Base-by-base conservation (phyloP, 2,113 vertebrate species). In the Myodes glareolus region DNA sequence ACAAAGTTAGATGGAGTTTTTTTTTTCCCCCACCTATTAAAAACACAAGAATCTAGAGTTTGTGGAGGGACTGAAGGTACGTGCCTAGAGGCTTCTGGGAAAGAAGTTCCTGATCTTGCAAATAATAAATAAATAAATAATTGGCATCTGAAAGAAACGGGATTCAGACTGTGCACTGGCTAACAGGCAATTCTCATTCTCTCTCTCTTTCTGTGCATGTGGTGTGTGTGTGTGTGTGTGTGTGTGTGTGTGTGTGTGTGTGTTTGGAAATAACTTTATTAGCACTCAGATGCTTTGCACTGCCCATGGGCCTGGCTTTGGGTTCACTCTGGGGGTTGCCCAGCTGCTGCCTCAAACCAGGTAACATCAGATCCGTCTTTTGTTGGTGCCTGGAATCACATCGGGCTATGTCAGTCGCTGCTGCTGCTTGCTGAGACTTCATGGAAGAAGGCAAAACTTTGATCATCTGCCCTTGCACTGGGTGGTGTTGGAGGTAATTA, bases 401-500 rank as follows among this genome's bases (percentile, higher is more conserved):
- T 19, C 75, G 31, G 68, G 72, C 50, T 72, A 7, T 50, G 78
- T 89, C 84, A 23, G 25, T 1, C 14, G 52, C 55, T 52, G 58
- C 0, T 31, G 50, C 94, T 97, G 97, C 93, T 85, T 91, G 1
- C 90, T 61, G 96, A 96, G 97, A 89, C 95, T 98, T 97, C 67
- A 8, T 0, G 13, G 82, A 42, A 58, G 95, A 95, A 97, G 91
- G 91, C 92, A 96, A 96, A 98, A 98, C 98, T 99, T 98, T 96
- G 96, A 88, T 98, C 92, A 94, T 87, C 95, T 97, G 93, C 96
- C 97, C 95, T 94, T 96, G 94, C 92, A 95, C 96, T 96, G 96
- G 96, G 97, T 92, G 73, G 95, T 94, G 97, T 96, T 89, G 98
- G 94, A 93, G 97, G 98, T 98, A 98, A 98, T 98, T 98, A 98